Evolutionary conservation across 2,888 invertebrate species (phyloP), one percentile per base, ranked within the genome.

Genomic region (Cinara cedri): DNA sequence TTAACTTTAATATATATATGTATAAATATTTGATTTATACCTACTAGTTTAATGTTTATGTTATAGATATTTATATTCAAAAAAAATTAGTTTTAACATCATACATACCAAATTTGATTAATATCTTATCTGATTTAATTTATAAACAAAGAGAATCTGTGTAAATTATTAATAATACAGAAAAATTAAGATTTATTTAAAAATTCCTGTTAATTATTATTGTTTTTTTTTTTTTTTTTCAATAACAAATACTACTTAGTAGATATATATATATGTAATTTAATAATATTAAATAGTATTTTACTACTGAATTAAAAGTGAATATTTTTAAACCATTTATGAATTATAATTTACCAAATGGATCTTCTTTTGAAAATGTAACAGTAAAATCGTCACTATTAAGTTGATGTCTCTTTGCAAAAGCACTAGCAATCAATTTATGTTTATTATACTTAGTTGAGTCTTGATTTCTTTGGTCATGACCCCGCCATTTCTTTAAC

Each of bases 341-440:
- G 14, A 54, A 42, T 54, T 34, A n/a, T n/a, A 57, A 84, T 85
- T 84, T 83, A 87, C 89, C 89, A 13, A 97, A 93, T 13, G 97
- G 97, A 87, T 97, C 97, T 82, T 94, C 78, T 78, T 78, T 78
- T 42, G 78, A 60, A 70, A 78, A 78, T 26, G 78, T 68, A 62
- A 78, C 78, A 70, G 78, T 78, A 70, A 78, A 70, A 42, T 78
- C 78, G 83, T 92, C 92, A 81, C 85, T 91, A 83, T 93, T 92
- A 84, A 95, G 91, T 84, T 94, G 93, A 83, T 93, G 92, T 60
- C 96, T 90, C 81, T 95, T 93, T 0, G 93, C 92, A 88, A 93
- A 97, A 0, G 95, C 95, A 85, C 94, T 93, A 24, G 96, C 94
- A 80, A 97, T 96, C 68, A 97, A 90, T 87, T 94, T 93, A 86